Base-by-base conservation (phyloP, 2,797 vertebrate genomes). In the Mionectes olivaceus region DNA sequence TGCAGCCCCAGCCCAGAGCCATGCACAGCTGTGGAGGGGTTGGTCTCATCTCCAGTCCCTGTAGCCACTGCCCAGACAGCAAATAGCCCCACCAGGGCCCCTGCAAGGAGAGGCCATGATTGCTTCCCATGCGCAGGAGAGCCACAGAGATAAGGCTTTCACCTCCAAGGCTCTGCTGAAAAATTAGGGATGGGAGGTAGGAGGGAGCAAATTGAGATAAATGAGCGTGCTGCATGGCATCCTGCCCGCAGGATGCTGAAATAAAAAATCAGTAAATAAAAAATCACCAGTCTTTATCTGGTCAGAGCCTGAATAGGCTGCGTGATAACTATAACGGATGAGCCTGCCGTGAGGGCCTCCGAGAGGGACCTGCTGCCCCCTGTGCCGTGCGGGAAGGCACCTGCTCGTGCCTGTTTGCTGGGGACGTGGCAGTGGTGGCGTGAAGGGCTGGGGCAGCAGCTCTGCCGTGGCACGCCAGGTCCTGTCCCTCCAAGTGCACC, bases 171-270 rank as follows among this genome's bases (percentile, higher is more conserved):
- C 94, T 89, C 86, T 71, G 92, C 55, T 95, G 87, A 95, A 94
- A 95, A 96, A 97, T 95, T 90, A 91, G 87, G 93, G 69, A 85
- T 50, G 65, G 80, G 70, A 93, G 89, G 95, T 90, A 55, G 94
- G 93, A 85, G 76, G 94, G 95, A 91, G 94, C 78, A 97, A 97
- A 97, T 97, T 95, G 96, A 97, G 97, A 97, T 96, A 96, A 96
- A 97, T 96, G 97, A 97, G 96, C 0, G 1, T 67, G 71, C 91
- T 52, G 55, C 69, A 3, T 79, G 79, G 95, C 95, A 83, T 60
- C 69, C 86, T 86, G 95, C 95, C 96, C 56, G 63, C 87, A 85
- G 95, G 95, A 94, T 82, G 84, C 93, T 88, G 87, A 59, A 90
- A 87, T 90, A 86, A 91, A 78, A 91, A 90, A 90, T 81, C 82